Conservation (phyloP, 2,888 invertebrate species). For the Sinohyriopsis cumingii region DNA sequence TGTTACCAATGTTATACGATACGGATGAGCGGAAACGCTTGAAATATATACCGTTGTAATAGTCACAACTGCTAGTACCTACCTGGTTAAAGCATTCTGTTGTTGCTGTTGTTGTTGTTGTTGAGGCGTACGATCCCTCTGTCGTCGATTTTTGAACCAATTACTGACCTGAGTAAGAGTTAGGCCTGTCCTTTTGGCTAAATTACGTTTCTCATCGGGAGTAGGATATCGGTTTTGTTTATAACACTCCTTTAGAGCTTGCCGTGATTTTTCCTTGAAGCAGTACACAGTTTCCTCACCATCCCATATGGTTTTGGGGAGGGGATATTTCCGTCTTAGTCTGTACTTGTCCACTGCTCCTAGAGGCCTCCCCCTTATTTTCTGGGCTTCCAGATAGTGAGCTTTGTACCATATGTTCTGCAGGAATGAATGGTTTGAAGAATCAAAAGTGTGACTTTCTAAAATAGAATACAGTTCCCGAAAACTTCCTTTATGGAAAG, state of each 20-base stretch:
- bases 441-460: slow-evolving; percentile 90
- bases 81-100: no score
- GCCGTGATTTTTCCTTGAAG: slow-evolving; percentile 96
- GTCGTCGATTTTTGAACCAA: slow-evolving; percentile 74
- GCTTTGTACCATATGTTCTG: slow-evolving; percentile 97
- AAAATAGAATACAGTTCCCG: slow-evolving; percentile 92
- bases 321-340: slow-evolving; percentile 90
- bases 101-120: slow-evolving; percentile 33
- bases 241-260: slow-evolving; percentile 93
- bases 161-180: slow-evolving; percentile 92
- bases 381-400: slow-evolving; percentile 81
- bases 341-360: slow-evolving; percentile 84
- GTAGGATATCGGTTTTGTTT: slow-evolving; percentile 81
- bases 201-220: slow-evolving; percentile 91
- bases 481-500: slow-evolving; percentile 90
- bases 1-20: no score
- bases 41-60: no score
- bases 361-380: slow-evolving; percentile 82
- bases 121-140: slow-evolving; percentile 70
- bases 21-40: no score
- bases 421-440: slow-evolving; percentile 87
- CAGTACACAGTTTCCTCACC: slow-evolving; percentile 99
- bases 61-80: no score
- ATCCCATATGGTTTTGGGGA: slow-evolving; percentile 99
- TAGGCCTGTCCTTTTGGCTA: slow-evolving; percentile 91